Base-by-base conservation (phyloP, 1,140 invertebrate species). In the Drosophila mojavensis region DNA sequence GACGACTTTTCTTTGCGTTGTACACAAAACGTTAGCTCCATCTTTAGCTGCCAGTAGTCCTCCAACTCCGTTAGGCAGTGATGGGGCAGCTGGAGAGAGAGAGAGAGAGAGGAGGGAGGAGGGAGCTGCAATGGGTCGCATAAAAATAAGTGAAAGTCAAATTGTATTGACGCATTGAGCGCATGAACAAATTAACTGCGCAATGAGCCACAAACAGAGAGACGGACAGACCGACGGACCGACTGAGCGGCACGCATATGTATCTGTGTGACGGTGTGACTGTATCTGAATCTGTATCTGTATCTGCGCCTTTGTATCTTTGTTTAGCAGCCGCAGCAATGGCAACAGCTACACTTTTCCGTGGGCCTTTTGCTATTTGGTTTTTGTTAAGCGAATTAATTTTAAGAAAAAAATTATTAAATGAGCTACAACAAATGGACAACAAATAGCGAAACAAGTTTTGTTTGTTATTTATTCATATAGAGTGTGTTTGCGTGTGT, bases 181-280 rank as follows among this genome's bases (percentile, higher is more conserved):
- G 82, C 79, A 71, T 86, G 82, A 86, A 86, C 82, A 86, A 86
- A 86, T 86, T 86, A 86, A 86, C 82, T 86, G 82, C 82, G 82
- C 82, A 86, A 86, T 86, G 82, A 67, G 45, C 71, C 39, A 33
- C 65, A 26, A 36, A 58, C 66, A 17, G 41, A 56, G 28, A 28
- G 54, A 60, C 43, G 28, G 48, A 51, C 41, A 17, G 48, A 45
- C 53, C 36, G 54, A 60, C 43, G 28, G 48, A 54, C 28, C 17
- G 33, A 26, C 56, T 30, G 30, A 28, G 53, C 24, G 51, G 61
- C 63, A 70, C 56, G 55, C 55, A 78, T 61, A 75, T 61, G 64
- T 63, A 63, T 47, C 20, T 69, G 55, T 75, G 43, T 45, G 5
- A 9, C 43, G 1, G 43, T 17, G 11, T 11, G 36, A 39, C 36